Base-by-base conservation (phyloP, 2,888 invertebrate species). In the Rapana venosa region DNA sequence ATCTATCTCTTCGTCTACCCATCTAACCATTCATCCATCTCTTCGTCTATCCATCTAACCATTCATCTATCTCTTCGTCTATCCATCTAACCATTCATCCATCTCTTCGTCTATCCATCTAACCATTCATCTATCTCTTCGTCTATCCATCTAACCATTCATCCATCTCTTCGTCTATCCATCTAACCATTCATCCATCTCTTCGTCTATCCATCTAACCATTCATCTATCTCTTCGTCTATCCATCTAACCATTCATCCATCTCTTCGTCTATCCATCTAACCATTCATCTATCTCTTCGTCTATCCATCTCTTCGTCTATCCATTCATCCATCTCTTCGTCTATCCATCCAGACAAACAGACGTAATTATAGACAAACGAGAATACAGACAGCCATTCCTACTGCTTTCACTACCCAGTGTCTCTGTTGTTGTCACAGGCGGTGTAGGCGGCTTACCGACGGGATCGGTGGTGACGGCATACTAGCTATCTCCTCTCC, bases 391-490 rank as follows among this genome's bases (percentile, higher is more conserved):
- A 74, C 11, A 74, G 8, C 47, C 2, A 47, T 47, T 47, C 8
- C 8, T 8, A 47, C 2, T 8, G 47, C 47, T 47, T 47, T 47
- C 47, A 47, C 2, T 5, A 47, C 2, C 47, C 8, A 47, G n/a
- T 47, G 47, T 47, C 47, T 61, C 2, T 61, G 61, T 61, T 22
- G 22, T 22, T 20, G 61, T 4, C 15, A 20, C 61, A 61, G 61
- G 20, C 15, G 15, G 20, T 20, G 22, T 61, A 11, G 74, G 74
- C 74, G 74, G 74, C n/a, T 61, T 74, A 26, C 74, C 74, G n/a
- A n/a, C 74, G n/a, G 74, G n/a, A n/a, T 74, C 74, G 74, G 74
- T 74, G 26, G n/a, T 74, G 74, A n/a, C 74, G n/a, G n/a, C 74
- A n/a, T 74, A 26, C 74, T 74, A 74, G 74, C 17, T 66, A 20